Evolutionary conservation across 2,113 vertebrate species (phyloP).

Genomic region (Shinisaurus crocodilurus): DNA sequence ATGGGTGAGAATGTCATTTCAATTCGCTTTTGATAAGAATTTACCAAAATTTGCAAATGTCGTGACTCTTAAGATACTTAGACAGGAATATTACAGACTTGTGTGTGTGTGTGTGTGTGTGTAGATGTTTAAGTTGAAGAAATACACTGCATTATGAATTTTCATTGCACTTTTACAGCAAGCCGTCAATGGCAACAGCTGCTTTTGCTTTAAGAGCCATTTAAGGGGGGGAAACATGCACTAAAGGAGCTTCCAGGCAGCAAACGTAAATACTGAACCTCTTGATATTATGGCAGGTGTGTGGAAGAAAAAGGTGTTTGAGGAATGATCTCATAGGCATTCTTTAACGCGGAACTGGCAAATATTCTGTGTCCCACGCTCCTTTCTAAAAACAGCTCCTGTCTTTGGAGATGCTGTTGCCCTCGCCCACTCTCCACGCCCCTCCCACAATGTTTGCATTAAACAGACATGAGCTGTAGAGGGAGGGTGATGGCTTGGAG

Average conservation of each 20-base stretch:
- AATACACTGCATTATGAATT: not conserved
- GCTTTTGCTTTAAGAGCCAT: slow-evolving; percentile 67
- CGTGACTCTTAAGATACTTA: not conserved
- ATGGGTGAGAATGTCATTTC: too few species aligned
- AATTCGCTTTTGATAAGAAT: too few species aligned
- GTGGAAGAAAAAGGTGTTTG: slow-evolving; percentile 31
- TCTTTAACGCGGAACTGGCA: slow-evolving; percentile 51
- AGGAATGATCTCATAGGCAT: slow-evolving; percentile 57
- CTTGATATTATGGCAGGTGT: slow-evolving; percentile 49
- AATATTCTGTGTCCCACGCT: not conserved
- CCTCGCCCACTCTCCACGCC: not conserved
- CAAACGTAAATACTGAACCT: slow-evolving; percentile 38
- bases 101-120: too few species aligned
- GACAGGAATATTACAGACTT: not conserved
- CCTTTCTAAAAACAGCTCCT: slow-evolving; percentile 45
- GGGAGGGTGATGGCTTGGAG: not conserved
- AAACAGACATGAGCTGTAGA: slow-evolving; percentile 2
- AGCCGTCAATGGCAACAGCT: slow-evolving; percentile 53
- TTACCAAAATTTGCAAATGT: too few species aligned
- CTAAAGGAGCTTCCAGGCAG: slow-evolving; percentile 39
- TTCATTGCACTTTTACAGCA: not conserved
- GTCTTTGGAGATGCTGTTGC: not conserved
- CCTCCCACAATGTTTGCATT: slow-evolving; percentile 15
- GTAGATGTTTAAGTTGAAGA: not conserved
- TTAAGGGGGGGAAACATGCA: slow-evolving; percentile 39